Percentiles rank a stretch among this genome's conserved stretches.
Conservation (phyloP, 2,113 vertebrate genomes). For the Manacus vitellinus region DNA sequence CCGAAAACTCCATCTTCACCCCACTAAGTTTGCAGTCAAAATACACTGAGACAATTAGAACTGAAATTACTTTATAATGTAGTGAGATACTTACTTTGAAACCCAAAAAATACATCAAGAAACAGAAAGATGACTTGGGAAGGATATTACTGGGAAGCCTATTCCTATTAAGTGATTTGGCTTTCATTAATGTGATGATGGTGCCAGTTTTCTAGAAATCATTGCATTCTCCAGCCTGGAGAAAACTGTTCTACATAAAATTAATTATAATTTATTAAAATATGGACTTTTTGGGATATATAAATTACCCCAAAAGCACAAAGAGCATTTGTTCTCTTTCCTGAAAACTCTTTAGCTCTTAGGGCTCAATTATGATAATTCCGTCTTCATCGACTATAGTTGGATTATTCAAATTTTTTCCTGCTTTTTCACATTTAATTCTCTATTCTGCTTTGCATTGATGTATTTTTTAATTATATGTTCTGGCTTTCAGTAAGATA, state of each 20-base stretch:
- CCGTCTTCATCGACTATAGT: neutral
- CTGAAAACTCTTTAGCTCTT: neutral
- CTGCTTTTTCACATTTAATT: neutral
- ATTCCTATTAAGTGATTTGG: neutral
- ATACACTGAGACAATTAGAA: neutral
- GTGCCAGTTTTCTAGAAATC: neutral
- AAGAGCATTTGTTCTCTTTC: neutral
- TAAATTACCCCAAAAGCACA: neutral
- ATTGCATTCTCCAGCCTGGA: neutral
- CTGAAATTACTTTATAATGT: neutral
- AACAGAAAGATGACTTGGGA: neutral
- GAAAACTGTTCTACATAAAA: neutral
- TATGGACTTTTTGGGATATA: neutral
- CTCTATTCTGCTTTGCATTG: neutral
- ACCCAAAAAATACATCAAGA: neutral
- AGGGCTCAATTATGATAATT: neutral
- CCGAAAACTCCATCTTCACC: neutral
- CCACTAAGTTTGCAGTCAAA: neutral
- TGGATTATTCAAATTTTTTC: neutral
- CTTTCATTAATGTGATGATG: neutral
- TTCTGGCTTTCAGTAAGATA: neutral
- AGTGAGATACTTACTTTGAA: neutral
- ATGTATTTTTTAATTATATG: neutral
- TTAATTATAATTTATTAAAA: neutral
- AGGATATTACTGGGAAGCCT: neutral